phyloP scores from a whole-genome alignment of 1,140 invertebrate genomes.

The roundworm (Caenorhabditis elegans) region DNA sequence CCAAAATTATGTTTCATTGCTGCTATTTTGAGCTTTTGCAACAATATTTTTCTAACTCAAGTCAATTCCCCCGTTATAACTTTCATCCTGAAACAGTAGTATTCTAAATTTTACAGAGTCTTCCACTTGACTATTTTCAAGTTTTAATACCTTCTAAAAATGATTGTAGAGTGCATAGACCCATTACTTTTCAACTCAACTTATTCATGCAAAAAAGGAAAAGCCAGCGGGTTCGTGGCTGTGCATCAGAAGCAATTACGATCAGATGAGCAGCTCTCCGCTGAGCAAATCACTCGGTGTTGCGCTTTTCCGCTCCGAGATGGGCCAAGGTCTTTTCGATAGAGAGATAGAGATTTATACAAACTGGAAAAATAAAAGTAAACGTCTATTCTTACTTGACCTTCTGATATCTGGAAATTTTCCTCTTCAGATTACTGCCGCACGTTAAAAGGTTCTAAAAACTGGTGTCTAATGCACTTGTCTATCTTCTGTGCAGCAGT shows the following conservation, averaged over 20 bases:
- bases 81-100: too few species aligned
- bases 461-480: too few species aligned
- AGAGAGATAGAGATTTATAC: background rate
- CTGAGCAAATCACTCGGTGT: constrained; percentile 31
- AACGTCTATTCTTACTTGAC: background rate
- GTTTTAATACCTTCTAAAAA: too few species aligned
- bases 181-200: background rate
- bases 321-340: background rate
- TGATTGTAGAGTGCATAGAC: background rate
- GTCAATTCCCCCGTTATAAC: too few species aligned
- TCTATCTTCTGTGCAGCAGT: too few species aligned
- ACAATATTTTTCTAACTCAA: too few species aligned
- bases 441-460: too few species aligned
- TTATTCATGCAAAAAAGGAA: background rate
- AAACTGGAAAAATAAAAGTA: constrained; percentile 3
- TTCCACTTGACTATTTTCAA: too few species aligned
- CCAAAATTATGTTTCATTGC: background rate
- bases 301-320: background rate
- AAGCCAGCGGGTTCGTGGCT: background rate
- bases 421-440: too few species aligned
- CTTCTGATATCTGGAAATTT: background rate
- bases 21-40: background rate
- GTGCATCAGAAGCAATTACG: constrained; percentile 30
- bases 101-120: too few species aligned
- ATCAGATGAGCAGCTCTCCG: constrained; percentile 8